These are phyloP conservation scores for Drosophila flavopinicola DNA, from an alignment of 2,888 invertebrate species.

Conservation along the genomic window DNA sequence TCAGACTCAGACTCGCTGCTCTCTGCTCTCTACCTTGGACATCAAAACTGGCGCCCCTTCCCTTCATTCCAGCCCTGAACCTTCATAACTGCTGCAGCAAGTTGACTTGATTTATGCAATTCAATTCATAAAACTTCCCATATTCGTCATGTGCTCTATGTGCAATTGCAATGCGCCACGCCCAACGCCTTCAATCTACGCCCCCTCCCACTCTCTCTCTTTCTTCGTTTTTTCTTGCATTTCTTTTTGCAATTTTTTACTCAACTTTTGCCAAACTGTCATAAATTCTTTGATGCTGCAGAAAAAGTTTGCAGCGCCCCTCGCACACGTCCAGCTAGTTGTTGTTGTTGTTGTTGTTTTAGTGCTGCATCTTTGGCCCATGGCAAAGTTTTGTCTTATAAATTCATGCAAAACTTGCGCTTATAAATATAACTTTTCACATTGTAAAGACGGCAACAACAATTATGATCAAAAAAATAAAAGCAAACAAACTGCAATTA, in stretches of 20 bases:
- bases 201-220: background rate
- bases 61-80: background rate
- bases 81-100: constrained; percentile 16
- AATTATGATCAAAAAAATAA: constrained; percentile 23
- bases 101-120: constrained; percentile 78
- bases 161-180: constrained; percentile 53
- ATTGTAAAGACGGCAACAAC: constrained; percentile 41
- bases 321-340: background rate
- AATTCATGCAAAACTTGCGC: constrained; percentile 80
- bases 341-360: constrained; percentile 28
- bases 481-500: constrained; percentile 57
- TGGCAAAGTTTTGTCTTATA: constrained; percentile 76
- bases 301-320: constrained; percentile 53
- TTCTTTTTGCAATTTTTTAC: constrained; percentile 43
- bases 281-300: constrained; percentile 78
- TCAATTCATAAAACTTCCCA: constrained; percentile 78
- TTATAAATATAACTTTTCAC: constrained; percentile 72
- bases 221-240: constrained; percentile 27
- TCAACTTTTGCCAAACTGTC: constrained; percentile 75
- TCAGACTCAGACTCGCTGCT: constrained; percentile 7
- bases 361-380: constrained; percentile 45
- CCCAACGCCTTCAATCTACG: constrained; percentile 48
- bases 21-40: constrained; percentile 40
- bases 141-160: constrained; percentile 50
- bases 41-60: constrained; percentile 1